Percentiles rank a stretch among this genome's conserved stretches.
Conservation (phyloP, 2,113 vertebrate species). For the Ptilorrhoa leucosticta region DNA sequence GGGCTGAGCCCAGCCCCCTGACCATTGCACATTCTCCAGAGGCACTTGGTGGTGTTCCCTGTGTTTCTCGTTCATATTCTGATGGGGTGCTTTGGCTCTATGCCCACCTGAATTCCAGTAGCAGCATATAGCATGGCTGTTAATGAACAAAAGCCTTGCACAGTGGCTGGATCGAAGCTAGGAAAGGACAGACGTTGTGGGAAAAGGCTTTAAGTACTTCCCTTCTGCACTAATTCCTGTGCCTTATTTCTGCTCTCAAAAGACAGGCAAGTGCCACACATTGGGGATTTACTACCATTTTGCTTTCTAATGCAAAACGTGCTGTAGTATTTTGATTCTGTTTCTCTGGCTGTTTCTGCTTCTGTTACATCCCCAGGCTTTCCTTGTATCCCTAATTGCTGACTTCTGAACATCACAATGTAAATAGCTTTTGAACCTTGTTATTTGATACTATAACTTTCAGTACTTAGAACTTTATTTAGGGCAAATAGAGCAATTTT, state of each 20-base stretch:
- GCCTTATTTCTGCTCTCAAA: background rate
- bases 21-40: background rate
- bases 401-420: background rate
- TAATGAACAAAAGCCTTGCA: background rate
- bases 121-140: background rate
- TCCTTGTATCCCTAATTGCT: background rate
- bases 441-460: background rate
- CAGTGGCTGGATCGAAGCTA: background rate
- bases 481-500: background rate
- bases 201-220: background rate
- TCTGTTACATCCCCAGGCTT: background rate
- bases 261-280: background rate
- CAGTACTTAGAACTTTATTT: background rate
- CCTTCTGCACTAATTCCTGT: background rate
- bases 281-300: background rate
- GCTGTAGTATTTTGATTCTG: background rate
- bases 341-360: background rate
- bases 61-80: conserved; percentile 17
- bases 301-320: background rate
- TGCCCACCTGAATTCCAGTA: background rate
- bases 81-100: background rate
- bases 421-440: background rate
- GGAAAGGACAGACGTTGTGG: background rate
- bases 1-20: background rate
- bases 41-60: background rate